Evolutionary conservation across 2,797 vertebrate genomes (phyloP), one percentile per base, ranked within the genome.

Genomic region (Glyptemys insculpta): DNA sequence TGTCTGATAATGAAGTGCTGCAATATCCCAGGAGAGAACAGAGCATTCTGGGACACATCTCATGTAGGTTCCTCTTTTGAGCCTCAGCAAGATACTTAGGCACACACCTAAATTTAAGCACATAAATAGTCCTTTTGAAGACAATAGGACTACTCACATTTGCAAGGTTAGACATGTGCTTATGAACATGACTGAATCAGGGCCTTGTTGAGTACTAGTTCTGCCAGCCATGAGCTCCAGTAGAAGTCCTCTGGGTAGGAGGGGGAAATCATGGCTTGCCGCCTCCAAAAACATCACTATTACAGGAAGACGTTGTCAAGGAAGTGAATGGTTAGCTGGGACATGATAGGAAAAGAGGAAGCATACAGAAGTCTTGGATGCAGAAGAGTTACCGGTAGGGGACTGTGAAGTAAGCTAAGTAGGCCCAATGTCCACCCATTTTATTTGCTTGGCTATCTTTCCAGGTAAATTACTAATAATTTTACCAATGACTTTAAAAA

Each of bases 61-160:
- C 41, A 25, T 15, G 23, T 14, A 47, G 23, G 25, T 5, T 76
- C 25, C 37, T 47, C 12, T 74, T 76, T 47, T 47, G 72, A 41
- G 23, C 21, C 5, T 76, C 41, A 44, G 37, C 21, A 47, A 76
- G 41, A 27, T 47, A 27, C 23, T 76, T 76, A 41, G 37, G 12
- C 72, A 27, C 16, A 29, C 59, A 10, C 3, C 23, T 49, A 34
- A 62, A 34, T 44, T 2, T 5, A 59, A 49, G 37, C 72, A 56
- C 11, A 50, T 47, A 41, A 6, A 6, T 19, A 3, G 29, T 53
- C 21, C 23, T 44, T 1, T 12, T 0, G 1, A 34, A 49, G 0
- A 76, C 83, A 37, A 65, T 27, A 18, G 34, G 14, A 49, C 90
- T 87, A 29, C 54, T 53, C 10, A 79, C 9, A 78, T 78, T 6